Base-by-base conservation (phyloP, 2,888 invertebrate genomes). In the Drosophila quinaria region DNA sequence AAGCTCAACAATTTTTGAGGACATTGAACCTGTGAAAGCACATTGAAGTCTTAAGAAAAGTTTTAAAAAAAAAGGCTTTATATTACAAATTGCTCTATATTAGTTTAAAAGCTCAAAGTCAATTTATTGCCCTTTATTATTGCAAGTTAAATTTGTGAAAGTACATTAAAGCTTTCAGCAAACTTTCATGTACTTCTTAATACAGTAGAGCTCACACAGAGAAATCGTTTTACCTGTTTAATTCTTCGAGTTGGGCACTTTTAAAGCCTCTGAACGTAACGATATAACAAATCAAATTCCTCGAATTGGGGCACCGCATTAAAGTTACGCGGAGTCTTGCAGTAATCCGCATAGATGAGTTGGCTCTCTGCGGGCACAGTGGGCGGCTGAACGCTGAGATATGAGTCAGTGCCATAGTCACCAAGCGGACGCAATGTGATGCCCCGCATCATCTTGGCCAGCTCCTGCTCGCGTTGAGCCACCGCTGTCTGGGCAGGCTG, bases 301-400 rank as follows among this genome's bases (percentile, higher is more conserved):
- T 91, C 87, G 29, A 91, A 77, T 52, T 86, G 89, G n/a, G 91
- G 91, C 3, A 91, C 83, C 1, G 83, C 78, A 74, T 86, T 90
- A 29, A 92, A 91, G 39, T 87, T 89, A 1, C 86, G 77, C 1
- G 89, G 88, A 9, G 78, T 87, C 41, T 91, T 90, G 6, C 91
- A 90, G 59, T 92, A 92, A 25, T 92, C 91, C 31, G 81, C 82
- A 72, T 92, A 93, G n/a, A 92, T 90, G 15, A 74, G 76, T 17
- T 67, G 79, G 70, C 92, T 92, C 63, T 90, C 74, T 8, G 76
- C 82, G n/a, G 87, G 80, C 11, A 93, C 92, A 2, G 75, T 87
- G 9, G 93, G 93, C 3, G 91, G 90, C 31, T 59, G 67, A 4
- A 92, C 85, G 19, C 90, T 88, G n/a, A 92, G 79, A 80, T 89